Evolutionary conservation across 2,888 invertebrate species (phyloP).

Genomic region (Nephrocerus scutellatus): DNA sequence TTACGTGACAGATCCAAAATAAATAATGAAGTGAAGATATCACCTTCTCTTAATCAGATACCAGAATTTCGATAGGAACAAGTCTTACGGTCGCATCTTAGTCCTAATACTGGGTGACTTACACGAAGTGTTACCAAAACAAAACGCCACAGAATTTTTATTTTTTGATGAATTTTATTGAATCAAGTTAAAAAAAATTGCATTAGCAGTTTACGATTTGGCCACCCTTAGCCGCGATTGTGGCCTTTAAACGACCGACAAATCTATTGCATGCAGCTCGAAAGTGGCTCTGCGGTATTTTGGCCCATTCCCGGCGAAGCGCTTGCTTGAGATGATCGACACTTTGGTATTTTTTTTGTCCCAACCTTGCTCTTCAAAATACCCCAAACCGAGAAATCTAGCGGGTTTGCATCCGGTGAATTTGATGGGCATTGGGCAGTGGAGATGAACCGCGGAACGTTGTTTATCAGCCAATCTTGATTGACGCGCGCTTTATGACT

Average conservation of each 20-base stretch:
- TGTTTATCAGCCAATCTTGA: conserved; percentile 11
- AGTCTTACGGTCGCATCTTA: too few species aligned
- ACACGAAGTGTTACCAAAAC: too few species aligned
- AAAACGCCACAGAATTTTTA: too few species aligned
- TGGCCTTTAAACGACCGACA: conserved; percentile 10
- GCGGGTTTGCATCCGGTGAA: conserved; percentile 14
- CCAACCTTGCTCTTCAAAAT: conserved; percentile 11
- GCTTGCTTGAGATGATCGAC: conserved; percentile 2
- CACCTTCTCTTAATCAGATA: too few species aligned
- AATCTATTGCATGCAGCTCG: too few species aligned
- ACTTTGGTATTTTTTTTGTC: conserved; percentile 5
- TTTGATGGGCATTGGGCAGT: conserved; percentile 10
- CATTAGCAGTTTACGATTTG: too few species aligned
- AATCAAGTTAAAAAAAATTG: too few species aligned
- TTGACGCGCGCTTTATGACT: conserved; percentile 10
- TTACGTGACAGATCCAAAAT: too few species aligned
- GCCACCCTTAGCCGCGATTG: conserved; percentile 1
- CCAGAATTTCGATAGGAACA: too few species aligned
- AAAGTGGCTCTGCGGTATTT: conserved; percentile 11
- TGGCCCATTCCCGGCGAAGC: conserved; percentile 1
- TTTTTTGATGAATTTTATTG: too few species aligned
- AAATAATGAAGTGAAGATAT: too few species aligned
- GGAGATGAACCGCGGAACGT: conserved; percentile 12
- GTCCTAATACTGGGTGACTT: too few species aligned
- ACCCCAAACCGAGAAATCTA: conserved; percentile 12